Percentiles rank a stretch among this genome's conserved stretches.
Evolutionary conservation across 1,140 invertebrate genomes (phyloP).

Genomic region (Drosophila takahashii): DNA sequence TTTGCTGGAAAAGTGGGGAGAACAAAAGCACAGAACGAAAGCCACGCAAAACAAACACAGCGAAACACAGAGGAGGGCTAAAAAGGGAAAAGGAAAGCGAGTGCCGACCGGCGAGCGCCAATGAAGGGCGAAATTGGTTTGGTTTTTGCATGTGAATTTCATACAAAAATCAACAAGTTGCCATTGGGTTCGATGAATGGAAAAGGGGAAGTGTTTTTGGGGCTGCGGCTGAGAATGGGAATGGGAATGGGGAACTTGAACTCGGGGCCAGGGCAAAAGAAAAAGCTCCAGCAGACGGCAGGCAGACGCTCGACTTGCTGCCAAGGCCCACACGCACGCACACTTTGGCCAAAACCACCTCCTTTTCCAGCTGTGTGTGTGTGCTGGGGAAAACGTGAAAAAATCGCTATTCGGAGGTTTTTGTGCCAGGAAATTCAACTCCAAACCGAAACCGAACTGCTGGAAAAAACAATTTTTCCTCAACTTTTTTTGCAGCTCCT

Average conservation of each 20-base stretch:
- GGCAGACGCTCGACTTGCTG: slow-evolving; percentile 50
- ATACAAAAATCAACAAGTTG: slow-evolving; percentile 63
- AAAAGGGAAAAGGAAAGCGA: slow-evolving; percentile 30
- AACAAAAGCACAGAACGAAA: slow-evolving; percentile 33
- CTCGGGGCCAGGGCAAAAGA: slow-evolving; percentile 46
- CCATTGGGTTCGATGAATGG: slow-evolving; percentile 61
- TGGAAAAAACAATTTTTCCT: slow-evolving; percentile 72
- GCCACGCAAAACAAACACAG: slow-evolving; percentile 50
- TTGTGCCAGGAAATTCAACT: slow-evolving; percentile 58
- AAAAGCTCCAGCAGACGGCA: slow-evolving; percentile 52
- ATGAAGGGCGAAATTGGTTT: slow-evolving; percentile 63
- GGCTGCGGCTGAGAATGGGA: not conserved
- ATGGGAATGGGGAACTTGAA: slow-evolving; percentile 35
- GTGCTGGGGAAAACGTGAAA: slow-evolving; percentile 49
- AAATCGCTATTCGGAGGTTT: slow-evolving; percentile 57
- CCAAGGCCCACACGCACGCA: slow-evolving; percentile 51
- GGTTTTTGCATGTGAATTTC: slow-evolving; percentile 64
- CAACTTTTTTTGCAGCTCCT: slow-evolving; percentile 48
- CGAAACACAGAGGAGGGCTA: slow-evolving; percentile 14
- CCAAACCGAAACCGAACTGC: slow-evolving; percentile 47
- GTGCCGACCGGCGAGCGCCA: slow-evolving; percentile 37
- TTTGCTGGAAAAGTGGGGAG: slow-evolving; percentile 20
- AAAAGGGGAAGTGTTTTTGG: not conserved
- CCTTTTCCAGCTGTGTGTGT: slow-evolving; percentile 19
- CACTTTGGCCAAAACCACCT: slow-evolving; percentile 24